A percentile compares a stretch with the other conserved stretches of the same genome.
Evolutionary conservation across 2,888 invertebrate species (phyloP).

Genomic region (Pocota personata): DNA sequence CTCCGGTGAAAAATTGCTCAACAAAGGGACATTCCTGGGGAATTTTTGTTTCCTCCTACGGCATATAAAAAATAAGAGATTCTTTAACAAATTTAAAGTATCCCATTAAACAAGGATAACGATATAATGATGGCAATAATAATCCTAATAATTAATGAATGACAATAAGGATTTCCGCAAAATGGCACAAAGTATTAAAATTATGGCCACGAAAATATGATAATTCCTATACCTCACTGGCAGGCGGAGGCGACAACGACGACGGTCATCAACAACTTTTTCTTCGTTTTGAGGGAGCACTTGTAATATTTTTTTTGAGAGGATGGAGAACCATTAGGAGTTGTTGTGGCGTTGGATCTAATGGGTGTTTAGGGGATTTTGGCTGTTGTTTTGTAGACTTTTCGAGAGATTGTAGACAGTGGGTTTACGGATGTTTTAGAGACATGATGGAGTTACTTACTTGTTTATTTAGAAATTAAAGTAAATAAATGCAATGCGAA

Average conservation of each 20-base stretch:
- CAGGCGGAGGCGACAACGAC: not conserved
- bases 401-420: not conserved
- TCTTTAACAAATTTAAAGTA: constrained; percentile 71
- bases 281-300: constrained; percentile 17
- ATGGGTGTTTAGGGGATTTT: constrained; percentile 41
- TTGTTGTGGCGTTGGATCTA: constrained; percentile 23
- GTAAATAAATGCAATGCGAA: too few species aligned
- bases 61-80: not conserved
- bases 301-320: constrained; percentile 40
- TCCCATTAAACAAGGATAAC: constrained; percentile 72
- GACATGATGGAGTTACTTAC: not conserved
- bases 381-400: constrained; percentile 45
- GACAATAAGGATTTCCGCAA: constrained; percentile 72
- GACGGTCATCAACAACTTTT: constrained; percentile 20
- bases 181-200: constrained; percentile 66
- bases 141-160: constrained; percentile 73
- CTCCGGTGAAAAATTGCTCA: not conserved
- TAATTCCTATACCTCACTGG: constrained; percentile 38
- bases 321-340: constrained; percentile 38
- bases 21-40: not conserved
- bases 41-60: not conserved
- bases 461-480: too few species aligned
- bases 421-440: not conserved
- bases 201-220: constrained; percentile 72
- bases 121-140: constrained; percentile 72